A percentile compares a stretch with the other conserved stretches of the same genome.
These are phyloP conservation scores for Chunga burmeisteri DNA, from an alignment of 2,113 vertebrate species.

Conservation along the genomic window DNA sequence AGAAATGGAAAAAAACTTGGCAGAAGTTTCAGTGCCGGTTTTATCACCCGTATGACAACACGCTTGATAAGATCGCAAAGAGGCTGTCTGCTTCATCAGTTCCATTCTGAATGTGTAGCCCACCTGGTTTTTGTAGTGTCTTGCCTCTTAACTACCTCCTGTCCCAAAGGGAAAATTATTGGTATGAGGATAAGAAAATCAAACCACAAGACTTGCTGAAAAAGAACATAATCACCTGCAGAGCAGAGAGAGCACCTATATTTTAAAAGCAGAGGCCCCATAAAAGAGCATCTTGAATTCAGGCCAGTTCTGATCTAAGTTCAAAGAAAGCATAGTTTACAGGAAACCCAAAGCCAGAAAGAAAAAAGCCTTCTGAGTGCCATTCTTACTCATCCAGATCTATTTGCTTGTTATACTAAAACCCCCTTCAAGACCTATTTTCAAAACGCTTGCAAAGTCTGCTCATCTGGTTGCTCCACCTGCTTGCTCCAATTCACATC, in stretches of 20 bases:
- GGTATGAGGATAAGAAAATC: background rate
- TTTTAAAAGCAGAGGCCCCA: background rate
- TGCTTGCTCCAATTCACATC: slow-evolving; percentile 36
- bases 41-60: background rate
- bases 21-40: background rate
- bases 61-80: background rate
- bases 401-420: slow-evolving; percentile 3
- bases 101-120: background rate
- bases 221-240: background rate
- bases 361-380: background rate
- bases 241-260: background rate
- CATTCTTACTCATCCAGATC: background rate
- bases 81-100: background rate
- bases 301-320: background rate
- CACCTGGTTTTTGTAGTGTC: background rate
- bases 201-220: background rate
- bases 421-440: slow-evolving; percentile 26
- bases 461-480: slow-evolving; percentile 51
- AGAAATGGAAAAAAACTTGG: background rate
- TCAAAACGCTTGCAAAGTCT: slow-evolving; percentile 13
- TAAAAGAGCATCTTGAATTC: background rate
- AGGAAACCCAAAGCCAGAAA: background rate
- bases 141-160: background rate
- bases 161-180: background rate
- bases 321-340: background rate